These are phyloP conservation scores for Sinonovacula constricta DNA, from an alignment of 1,140 invertebrate species.

Conservation along the genomic window DNA sequence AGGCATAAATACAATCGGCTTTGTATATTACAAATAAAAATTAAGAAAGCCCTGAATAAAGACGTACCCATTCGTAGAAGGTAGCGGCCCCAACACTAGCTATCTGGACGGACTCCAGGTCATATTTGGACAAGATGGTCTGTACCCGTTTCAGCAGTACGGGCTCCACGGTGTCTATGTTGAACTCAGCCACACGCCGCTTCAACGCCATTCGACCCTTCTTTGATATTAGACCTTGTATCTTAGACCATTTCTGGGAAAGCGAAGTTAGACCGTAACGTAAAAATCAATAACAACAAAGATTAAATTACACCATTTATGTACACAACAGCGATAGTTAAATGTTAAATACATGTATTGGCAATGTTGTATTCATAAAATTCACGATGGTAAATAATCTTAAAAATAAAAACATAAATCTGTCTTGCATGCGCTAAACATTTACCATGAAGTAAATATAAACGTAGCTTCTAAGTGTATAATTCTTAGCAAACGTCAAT, in stretches of 20 bases:
- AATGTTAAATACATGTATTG: neutral
- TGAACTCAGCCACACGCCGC: constrained; percentile 51
- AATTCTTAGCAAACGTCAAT: too few species aligned
- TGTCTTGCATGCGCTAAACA: neutral
- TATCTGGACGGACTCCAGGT: constrained; percentile 56
- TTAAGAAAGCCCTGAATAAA: too few species aligned
- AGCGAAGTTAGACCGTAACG: neutral
- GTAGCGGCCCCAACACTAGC: constrained; percentile 62
- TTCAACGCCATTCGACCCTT: constrained; percentile 54
- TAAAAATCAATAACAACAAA: neutral
- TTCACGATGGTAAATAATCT: neutral
- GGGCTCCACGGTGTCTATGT: constrained; percentile 21
- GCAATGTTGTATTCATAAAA: neutral
- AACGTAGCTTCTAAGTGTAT: too few species aligned
- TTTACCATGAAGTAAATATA: too few species aligned
- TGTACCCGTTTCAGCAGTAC: constrained; percentile 40
- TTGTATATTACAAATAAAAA: too few species aligned
- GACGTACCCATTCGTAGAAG: constrained; percentile 63
- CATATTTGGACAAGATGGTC: constrained; percentile 49
- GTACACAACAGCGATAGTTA: neutral
- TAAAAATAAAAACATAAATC: neutral
- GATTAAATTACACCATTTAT: neutral
- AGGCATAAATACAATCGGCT: too few species aligned
- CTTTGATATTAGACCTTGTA: constrained; percentile 58
- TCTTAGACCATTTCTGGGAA: constrained; percentile 56